These are phyloP conservation scores for Ondatra zibethicus DNA, from an alignment of 2,113 vertebrate genomes.

Conservation along the genomic window DNA sequence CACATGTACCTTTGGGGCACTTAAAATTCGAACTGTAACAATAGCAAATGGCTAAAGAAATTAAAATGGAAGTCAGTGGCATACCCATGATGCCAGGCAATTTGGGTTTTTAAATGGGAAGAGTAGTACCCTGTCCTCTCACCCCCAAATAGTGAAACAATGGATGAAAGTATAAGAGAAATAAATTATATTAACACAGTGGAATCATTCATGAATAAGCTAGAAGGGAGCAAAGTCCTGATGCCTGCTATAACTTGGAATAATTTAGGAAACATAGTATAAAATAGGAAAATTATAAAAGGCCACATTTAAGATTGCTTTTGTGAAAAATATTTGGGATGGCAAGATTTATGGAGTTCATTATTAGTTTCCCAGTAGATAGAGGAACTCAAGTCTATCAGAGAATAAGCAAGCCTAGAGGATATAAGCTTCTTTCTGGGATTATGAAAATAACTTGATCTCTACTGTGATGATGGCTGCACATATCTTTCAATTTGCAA, in stretches of 20 bases:
- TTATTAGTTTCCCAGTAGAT: not conserved
- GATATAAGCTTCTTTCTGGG: not conserved
- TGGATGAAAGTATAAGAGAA: not conserved
- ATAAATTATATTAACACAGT: not conserved
- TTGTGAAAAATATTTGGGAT: not conserved
- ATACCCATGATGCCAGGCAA: too few species aligned
- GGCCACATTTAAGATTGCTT: not conserved
- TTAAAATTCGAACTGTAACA: not conserved
- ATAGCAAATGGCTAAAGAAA: not conserved
- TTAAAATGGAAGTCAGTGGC: not conserved
- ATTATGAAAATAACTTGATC: conserved; percentile 35
- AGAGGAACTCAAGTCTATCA: not conserved
- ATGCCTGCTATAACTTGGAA: not conserved
- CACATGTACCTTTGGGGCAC: not conserved
- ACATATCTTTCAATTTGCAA: not conserved
- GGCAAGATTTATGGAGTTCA: not conserved
- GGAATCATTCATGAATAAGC: not conserved
- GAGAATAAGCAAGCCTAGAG: not conserved
- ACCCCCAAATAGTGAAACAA: not conserved
- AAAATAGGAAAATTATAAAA: not conserved
- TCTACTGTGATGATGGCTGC: not conserved
- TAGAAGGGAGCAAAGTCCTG: not conserved
- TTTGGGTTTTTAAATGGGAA: not conserved
- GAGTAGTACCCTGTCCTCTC: not conserved
- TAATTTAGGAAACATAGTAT: not conserved